Conservation (phyloP, 2,113 vertebrate species). For the cattle (Bos taurus) region ARS-UCD2.0 NC_037357.1:45019501-45020000, state of each 20-base stretch:
- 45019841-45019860: no score
- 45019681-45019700: background rate
- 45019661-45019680: background rate
- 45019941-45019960: no score
- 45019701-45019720: background rate
- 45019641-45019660: background rate
- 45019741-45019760: background rate
- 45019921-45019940: no score
- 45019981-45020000: no score
- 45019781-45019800: no score
- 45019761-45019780: background rate
- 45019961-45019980: no score
- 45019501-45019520: background rate
- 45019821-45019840: no score
- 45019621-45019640: background rate
- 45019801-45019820: no score
- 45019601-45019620: constrained; percentile 1
- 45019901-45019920: no score
- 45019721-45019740: background rate
- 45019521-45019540: background rate
- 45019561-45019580: background rate
- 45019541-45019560: background rate
- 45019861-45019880: no score
- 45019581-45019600: background rate
- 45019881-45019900: no score